Percentiles rank a stretch among this genome's conserved stretches.
These are phyloP conservation scores for Rhynchopsitta pachyrhyncha DNA, from an alignment of 2,113 vertebrate species.

Conservation along the genomic window DNA sequence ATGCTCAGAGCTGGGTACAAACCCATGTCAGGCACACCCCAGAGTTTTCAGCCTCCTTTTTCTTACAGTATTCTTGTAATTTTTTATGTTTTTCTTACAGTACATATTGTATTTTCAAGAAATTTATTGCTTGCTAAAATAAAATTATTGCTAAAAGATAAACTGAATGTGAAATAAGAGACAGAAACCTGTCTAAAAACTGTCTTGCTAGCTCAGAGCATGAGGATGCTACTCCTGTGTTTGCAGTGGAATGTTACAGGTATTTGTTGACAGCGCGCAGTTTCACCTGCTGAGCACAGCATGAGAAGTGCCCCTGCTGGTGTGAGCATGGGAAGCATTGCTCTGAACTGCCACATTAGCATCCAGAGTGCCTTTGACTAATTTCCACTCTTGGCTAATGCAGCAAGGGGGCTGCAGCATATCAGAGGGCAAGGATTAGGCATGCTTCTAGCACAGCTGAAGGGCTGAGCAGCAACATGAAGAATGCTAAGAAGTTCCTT, in stretches of 20 bases:
- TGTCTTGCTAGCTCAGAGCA: not conserved
- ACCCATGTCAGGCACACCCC: not conserved
- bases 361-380: not conserved
- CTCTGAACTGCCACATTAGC: not conserved
- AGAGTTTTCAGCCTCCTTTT: not conserved
- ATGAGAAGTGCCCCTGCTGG: not conserved
- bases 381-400: not conserved
- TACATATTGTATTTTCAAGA: not conserved
- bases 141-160: not conserved
- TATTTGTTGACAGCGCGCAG: not conserved
- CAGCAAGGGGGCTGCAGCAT: not conserved
- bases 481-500: not conserved
- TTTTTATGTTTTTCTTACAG: not conserved
- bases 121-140: not conserved
- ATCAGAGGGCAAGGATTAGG: not conserved
- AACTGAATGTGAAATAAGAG: not conserved
- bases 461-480: not conserved
- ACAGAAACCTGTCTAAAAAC: not conserved
- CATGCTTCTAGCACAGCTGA: rapidly evolving
- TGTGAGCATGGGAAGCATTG: not conserved
- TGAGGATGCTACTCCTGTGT: not conserved
- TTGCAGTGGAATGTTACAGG: not conserved
- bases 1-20: not conserved
- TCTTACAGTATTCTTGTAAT: not conserved
- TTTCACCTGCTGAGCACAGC: not conserved